Percentiles rank a stretch among this genome's conserved stretches.
Conservation (phyloP, 2,888 invertebrate species). For the Pardosa pseudoannulata region DNA sequence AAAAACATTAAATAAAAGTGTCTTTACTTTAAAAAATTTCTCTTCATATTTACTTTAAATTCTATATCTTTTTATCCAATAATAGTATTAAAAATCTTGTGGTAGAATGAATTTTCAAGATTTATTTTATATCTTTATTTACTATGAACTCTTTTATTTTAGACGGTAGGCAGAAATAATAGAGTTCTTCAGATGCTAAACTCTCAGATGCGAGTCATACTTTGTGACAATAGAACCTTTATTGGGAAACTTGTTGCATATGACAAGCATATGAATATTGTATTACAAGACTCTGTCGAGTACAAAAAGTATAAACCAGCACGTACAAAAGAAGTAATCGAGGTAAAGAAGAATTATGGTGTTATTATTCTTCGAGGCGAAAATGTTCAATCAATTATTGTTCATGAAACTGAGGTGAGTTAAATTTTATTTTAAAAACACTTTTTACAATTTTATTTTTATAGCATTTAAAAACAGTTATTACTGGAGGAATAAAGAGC, state of each 20-base stretch:
- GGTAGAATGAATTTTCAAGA: too few relatives aligned
- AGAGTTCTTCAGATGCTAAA: constrained; percentile 27
- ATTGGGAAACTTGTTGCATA: constrained; percentile 43
- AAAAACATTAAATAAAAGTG: too few relatives aligned
- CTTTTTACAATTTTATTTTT: too few relatives aligned
- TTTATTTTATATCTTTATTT: too few relatives aligned
- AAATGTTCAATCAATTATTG: constrained; percentile 39
- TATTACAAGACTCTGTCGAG: constrained; percentile 27
- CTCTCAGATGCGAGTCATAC: constrained; percentile 41
- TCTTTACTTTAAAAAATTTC: too few relatives aligned
- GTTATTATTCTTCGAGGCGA: constrained; percentile 38
- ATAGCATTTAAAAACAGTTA: too few relatives aligned
- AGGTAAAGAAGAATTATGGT: constrained; percentile 40
- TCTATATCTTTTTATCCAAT: too few relatives aligned
- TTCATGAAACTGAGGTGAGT: constrained; percentile 22
- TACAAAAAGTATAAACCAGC: constrained; percentile 46
- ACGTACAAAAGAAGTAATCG: neutral
- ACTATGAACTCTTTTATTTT: too few relatives aligned
- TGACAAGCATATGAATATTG: constrained; percentile 61
- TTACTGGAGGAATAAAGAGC: too few relatives aligned
- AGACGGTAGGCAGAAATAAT: constrained; percentile 39
- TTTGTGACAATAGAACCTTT: constrained; percentile 56
- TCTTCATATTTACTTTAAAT: too few relatives aligned
- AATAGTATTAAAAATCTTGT: too few relatives aligned
- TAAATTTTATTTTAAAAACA: neutral